Percentiles rank a stretch among this genome's conserved stretches.
Conservation (phyloP, 2,113 vertebrate species). For the Alaudala cheleensis region DNA sequence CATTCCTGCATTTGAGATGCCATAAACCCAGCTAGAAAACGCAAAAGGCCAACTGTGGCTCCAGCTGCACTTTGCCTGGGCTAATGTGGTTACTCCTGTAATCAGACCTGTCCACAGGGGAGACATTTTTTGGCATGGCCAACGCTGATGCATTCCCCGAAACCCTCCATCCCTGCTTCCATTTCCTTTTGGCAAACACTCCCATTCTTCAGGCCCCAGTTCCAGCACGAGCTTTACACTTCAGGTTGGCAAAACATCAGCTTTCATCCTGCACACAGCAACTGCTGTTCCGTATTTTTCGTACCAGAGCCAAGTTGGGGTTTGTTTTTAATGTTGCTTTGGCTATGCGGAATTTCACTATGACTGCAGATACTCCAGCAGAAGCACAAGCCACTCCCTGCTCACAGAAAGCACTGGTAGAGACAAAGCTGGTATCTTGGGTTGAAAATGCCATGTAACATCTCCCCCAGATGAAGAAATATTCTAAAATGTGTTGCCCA, state of each 20-base stretch:
- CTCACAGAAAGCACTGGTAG: neutral
- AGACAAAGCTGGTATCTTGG: neutral
- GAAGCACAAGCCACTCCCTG: neutral
- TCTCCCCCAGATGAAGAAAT: neutral
- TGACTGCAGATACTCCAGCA: slow-evolving; percentile 38
- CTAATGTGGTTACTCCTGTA: slow-evolving; percentile 14
- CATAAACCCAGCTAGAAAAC: neutral
- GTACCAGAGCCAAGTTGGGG: neutral
- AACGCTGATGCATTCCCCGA: slow-evolving; percentile 32
- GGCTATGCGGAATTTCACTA: slow-evolving; percentile 58
- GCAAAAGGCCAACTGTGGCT: neutral
- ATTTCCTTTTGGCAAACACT: slow-evolving; percentile 66
- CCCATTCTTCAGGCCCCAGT: slow-evolving; percentile 54
- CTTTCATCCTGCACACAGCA: slow-evolving; percentile 55
- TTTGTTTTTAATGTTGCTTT: slow-evolving; percentile 62
- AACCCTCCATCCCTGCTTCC: slow-evolving; percentile 65
- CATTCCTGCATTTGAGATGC: neutral
- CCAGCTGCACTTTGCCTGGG: slow-evolving; percentile 36
- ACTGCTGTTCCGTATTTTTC: slow-evolving; percentile 55
- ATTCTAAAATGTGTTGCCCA: neutral
- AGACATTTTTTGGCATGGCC: neutral
- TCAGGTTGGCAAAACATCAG: slow-evolving; percentile 68
- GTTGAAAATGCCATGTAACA: neutral
- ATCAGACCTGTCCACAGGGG: slow-evolving; percentile 61
- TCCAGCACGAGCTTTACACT: slow-evolving; percentile 69